Conservation (phyloP, 2,113 vertebrate genomes). For the Dunckerocampus dactyliophorus region DNA sequence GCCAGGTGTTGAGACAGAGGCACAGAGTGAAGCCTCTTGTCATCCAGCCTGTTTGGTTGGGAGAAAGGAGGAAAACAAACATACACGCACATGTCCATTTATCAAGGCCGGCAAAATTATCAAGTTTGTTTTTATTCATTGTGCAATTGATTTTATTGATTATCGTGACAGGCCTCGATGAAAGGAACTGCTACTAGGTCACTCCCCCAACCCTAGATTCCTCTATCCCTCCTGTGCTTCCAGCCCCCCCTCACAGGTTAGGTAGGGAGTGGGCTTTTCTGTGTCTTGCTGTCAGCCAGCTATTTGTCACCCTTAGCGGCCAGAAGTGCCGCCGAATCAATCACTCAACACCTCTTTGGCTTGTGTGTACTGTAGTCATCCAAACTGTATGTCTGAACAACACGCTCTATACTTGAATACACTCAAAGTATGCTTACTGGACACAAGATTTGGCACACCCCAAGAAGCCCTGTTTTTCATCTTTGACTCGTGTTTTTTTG, state of each 20-base stretch:
- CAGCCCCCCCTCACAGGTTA: slow-evolving; percentile 69
- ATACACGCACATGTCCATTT: too few relatives aligned
- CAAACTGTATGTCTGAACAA: slow-evolving; percentile 25
- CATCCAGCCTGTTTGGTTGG: too few relatives aligned
- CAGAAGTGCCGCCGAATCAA: slow-evolving; percentile 68
- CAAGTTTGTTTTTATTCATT: too few relatives aligned
- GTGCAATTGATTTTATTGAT: too few relatives aligned
- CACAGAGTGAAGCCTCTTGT: too few relatives aligned
- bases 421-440: not conserved
- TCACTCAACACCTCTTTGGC: slow-evolving; percentile 57
- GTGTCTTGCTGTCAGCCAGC: slow-evolving; percentile 68
- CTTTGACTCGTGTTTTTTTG: too few relatives aligned
- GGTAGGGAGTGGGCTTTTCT: slow-evolving; percentile 65
- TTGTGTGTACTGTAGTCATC: slow-evolving; percentile 8
- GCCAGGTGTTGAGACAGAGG: too few relatives aligned
- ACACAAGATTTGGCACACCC: too few relatives aligned
- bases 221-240: slow-evolving; percentile 15
- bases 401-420: slow-evolving; percentile 41
- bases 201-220: slow-evolving; percentile 15
- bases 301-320: slow-evolving; percentile 78
- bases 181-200: slow-evolving; percentile 57
- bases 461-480: too few relatives aligned
- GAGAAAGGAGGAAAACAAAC: too few relatives aligned
- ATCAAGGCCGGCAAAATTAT: too few relatives aligned
- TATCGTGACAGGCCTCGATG: not conserved